These are phyloP conservation scores for Potamarius usumacintae DNA, from an alignment of 2,113 vertebrate species.

Conservation along the genomic window DNA sequence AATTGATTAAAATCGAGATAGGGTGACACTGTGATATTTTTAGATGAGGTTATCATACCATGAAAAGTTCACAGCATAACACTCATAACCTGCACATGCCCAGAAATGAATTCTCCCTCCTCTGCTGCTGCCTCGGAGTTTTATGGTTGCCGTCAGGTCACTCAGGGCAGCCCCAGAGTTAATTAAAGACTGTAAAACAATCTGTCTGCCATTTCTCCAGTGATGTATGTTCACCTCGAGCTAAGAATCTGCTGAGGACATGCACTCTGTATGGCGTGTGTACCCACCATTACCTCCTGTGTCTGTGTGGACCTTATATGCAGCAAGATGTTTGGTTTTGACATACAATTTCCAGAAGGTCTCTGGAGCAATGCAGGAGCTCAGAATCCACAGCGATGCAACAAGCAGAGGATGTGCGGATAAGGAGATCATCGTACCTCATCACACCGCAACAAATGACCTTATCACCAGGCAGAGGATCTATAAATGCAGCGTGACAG, in stretches of 20 bases:
- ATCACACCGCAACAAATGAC: constrained; percentile 44
- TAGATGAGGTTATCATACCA: background rate
- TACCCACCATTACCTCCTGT: constrained; percentile 17
- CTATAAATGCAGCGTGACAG: constrained; percentile 28
- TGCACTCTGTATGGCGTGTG: constrained; percentile 34
- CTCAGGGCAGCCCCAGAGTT: constrained; percentile 44
- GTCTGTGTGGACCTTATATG: background rate
- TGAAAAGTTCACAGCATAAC: constrained; percentile 1
- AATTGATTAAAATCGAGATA: background rate
- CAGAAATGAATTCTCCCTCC: constrained; percentile 45
- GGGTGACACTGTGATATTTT: background rate
- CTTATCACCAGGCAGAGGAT: constrained; percentile 46
- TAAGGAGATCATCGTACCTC: constrained; percentile 33
- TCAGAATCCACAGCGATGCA: constrained; percentile 25
- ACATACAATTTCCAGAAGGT: background rate
- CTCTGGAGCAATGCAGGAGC: constrained; percentile 13
- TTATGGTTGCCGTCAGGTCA: constrained; percentile 50
- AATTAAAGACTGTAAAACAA: constrained; percentile 59
- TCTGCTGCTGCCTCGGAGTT: constrained; percentile 11
- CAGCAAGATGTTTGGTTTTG: background rate
- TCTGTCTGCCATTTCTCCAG: constrained; percentile 37
- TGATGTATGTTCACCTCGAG: constrained; percentile 48
- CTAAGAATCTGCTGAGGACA: constrained; percentile 37
- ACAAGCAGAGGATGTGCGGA: constrained; percentile 24
- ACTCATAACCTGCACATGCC: background rate